These are phyloP conservation scores for Odiellus spinosus DNA, from an alignment of 2,888 invertebrate species.

Conservation along the genomic window DNA sequence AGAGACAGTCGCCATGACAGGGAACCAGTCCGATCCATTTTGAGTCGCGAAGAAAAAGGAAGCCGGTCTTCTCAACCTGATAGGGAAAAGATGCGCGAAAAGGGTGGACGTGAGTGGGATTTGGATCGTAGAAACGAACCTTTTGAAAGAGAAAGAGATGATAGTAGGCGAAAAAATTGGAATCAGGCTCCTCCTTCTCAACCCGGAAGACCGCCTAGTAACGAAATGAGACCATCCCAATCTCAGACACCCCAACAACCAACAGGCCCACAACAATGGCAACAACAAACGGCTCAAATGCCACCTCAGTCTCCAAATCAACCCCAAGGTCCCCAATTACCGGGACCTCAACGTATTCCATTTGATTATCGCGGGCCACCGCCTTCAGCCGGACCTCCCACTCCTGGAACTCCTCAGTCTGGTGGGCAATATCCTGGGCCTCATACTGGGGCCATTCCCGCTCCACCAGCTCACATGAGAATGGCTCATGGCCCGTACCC, in stretches of 20 bases:
- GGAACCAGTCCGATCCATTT: too few species aligned
- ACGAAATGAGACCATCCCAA: too few species aligned
- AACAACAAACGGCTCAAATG: slow-evolving; percentile 7
- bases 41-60: too few species aligned
- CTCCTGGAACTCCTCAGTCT: slow-evolving; percentile 21
- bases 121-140: too few species aligned
- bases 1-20: too few species aligned
- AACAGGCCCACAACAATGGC: slow-evolving; percentile 15
- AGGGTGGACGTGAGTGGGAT: too few species aligned
- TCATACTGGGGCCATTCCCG: slow-evolving; percentile 20
- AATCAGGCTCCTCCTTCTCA: slow-evolving; percentile 10
- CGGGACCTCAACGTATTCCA: slow-evolving; percentile 17
- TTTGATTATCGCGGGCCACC: slow-evolving; percentile 20
- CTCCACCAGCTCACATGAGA: slow-evolving; percentile 20
- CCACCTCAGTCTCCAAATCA: slow-evolving; percentile 6
- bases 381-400: slow-evolving; percentile 21
- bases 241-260: background rate
- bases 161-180: slow-evolving; percentile 16
- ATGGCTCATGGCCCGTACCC: background rate
- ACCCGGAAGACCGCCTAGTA: background rate
- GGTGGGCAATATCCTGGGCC: slow-evolving; percentile 26
- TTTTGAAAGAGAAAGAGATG: slow-evolving; percentile 16
- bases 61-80: too few species aligned
- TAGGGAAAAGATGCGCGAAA: too few species aligned
- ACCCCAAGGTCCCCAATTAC: slow-evolving; percentile 14